A percentile compares a stretch with the other conserved stretches of the same genome.
phyloP scores from a whole-genome alignment of 2,888 invertebrate genomes.

The Cosmopolites sordidus region DNA sequence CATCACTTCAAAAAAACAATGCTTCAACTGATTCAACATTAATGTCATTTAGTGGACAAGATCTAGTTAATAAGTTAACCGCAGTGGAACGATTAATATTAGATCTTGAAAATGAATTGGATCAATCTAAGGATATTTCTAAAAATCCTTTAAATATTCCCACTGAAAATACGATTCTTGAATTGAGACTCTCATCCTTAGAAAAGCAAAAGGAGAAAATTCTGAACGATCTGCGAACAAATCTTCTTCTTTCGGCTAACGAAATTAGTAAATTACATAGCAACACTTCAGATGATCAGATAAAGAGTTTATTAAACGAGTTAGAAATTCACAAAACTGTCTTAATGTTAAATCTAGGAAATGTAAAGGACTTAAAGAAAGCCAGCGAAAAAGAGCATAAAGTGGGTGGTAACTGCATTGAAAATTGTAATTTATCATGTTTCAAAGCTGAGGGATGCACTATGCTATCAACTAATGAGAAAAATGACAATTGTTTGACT shows the following conservation, averaged over 20 bases:
- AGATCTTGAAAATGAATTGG: slow-evolving; percentile 10
- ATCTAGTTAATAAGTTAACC: slow-evolving; percentile 14
- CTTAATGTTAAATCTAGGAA: slow-evolving; percentile 29
- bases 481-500: not conserved
- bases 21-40: not conserved
- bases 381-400: not conserved
- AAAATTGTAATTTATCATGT: not conserved
- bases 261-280: slow-evolving; percentile 28
- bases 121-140: not conserved
- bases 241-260: slow-evolving; percentile 25
- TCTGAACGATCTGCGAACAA: slow-evolving; percentile 27
- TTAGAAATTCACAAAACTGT: slow-evolving; percentile 32
- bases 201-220: slow-evolving; percentile 28
- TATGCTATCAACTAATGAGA: not conserved
- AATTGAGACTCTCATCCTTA: slow-evolving; percentile 28
- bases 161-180: slow-evolving; percentile 21
- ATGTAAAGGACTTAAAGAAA: slow-evolving; percentile 12
- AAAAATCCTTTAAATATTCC: slow-evolving; percentile 10
- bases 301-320: slow-evolving; percentile 30
- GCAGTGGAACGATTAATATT: slow-evolving; percentile 12
- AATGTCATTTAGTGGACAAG: slow-evolving; percentile 2
- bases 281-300: slow-evolving; percentile 28
- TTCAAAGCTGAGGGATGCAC: not conserved
- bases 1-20: slow-evolving; percentile 15
- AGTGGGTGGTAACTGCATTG: not conserved